Evolutionary conservation across 1,140 invertebrate species (phyloP).

Genomic region (Protaetia brevitarsis): DNA sequence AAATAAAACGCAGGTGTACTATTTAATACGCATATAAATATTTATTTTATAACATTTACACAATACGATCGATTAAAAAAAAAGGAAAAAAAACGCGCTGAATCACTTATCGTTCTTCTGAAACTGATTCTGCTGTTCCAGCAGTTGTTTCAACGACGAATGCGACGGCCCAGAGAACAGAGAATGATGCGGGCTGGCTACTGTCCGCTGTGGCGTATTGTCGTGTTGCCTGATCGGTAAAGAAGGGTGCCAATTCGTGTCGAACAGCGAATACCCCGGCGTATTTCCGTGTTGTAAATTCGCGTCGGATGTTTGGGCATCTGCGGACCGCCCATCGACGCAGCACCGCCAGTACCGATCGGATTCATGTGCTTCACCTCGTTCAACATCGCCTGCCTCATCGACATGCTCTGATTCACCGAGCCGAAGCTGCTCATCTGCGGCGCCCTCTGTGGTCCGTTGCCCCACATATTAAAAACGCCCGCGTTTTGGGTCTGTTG

Average conservation of each 20-base stretch:
- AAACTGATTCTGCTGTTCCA: constrained; percentile 74
- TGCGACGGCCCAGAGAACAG: constrained; percentile 75
- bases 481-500: constrained; percentile 3
- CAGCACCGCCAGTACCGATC: background rate
- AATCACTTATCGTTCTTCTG: constrained; percentile 31
- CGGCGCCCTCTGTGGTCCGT: constrained; percentile 10
- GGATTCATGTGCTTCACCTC: constrained; percentile 34
- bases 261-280: constrained; percentile 46
- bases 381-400: constrained; percentile 46
- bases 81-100: background rate
- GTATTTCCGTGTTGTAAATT: constrained; percentile 4
- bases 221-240: constrained; percentile 3
- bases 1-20: too few relatives aligned
- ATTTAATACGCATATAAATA: too few relatives aligned
- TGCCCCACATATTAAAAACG: constrained; percentile 29
- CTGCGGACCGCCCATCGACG: too few relatives aligned
- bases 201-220: background rate
- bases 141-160: constrained; percentile 72
- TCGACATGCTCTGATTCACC: constrained; percentile 34
- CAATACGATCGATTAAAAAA: background rate
- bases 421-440: constrained; percentile 22
- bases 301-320: constrained; percentile 5
- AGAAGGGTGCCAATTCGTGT: constrained; percentile 33
- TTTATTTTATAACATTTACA: constrained; percentile 6
- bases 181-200: constrained; percentile 56